These are phyloP conservation scores for Pachymerium ferrugineum DNA, from an alignment of 2,888 invertebrate species.

Conservation along the genomic window DNA sequence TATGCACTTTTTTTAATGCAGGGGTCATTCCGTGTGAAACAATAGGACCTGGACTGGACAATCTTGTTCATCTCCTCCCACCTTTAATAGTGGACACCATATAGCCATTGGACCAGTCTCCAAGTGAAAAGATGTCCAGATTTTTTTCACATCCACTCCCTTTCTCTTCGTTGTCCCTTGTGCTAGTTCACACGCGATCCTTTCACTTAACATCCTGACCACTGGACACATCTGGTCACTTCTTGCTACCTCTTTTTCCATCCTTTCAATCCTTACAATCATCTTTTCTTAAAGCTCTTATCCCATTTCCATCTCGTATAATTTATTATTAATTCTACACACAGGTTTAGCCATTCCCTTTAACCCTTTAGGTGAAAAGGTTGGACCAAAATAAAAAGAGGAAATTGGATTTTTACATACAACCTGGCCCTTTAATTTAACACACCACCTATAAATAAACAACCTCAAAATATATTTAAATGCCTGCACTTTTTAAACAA, in stretches of 20 bases:
- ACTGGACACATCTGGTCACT: background rate
- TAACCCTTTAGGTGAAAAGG: too few relatives aligned
- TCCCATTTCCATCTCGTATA: background rate
- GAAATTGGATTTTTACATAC: too few relatives aligned
- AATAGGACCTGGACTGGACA: constrained; percentile 4
- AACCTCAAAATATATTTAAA: too few relatives aligned
- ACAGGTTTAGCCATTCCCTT: background rate
- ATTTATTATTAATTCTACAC: background rate
- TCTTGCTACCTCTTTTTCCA: background rate
- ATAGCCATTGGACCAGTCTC: background rate
- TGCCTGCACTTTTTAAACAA: too few relatives aligned
- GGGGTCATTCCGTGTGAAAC: background rate
- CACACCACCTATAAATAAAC: too few relatives aligned
- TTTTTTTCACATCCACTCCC: background rate
- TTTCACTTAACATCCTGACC: background rate
- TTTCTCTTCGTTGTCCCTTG: background rate
- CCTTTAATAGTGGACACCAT: constrained; percentile 6
- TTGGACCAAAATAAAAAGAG: too few relatives aligned
- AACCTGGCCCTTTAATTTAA: too few relatives aligned
- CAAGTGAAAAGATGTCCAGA: background rate
- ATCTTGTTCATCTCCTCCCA: constrained; percentile 9
- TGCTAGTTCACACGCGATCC: background rate
- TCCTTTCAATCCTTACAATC: background rate
- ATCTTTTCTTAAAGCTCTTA: too few relatives aligned
- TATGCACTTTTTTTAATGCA: background rate